phyloP scores from a whole-genome alignment of 2,797 vertebrate species.

The Centroberyx gerrardi region DNA sequence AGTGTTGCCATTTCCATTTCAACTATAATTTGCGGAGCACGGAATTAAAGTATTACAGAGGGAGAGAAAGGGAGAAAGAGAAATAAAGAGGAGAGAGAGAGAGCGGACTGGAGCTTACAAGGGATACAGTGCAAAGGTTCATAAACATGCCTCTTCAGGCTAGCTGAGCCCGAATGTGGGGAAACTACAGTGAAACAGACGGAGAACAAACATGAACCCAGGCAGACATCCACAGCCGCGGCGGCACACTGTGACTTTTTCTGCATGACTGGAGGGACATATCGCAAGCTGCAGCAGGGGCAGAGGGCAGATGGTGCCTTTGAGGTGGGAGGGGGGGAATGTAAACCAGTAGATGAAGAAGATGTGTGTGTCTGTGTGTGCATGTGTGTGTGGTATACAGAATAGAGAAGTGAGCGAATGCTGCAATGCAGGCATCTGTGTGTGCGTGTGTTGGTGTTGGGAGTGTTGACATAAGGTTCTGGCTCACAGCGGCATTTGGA shows the following conservation, averaged over 20 bases:
- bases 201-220: conserved; percentile 65
- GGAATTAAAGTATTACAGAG: conserved; percentile 59
- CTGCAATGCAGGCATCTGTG: neutral
- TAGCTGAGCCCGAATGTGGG: conserved; percentile 11
- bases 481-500: conserved; percentile 26
- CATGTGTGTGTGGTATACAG: conserved; percentile 19
- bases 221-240: conserved; percentile 62
- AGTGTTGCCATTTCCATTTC: conserved; percentile 70
- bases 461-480: conserved; percentile 10
- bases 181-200: conserved; percentile 66
- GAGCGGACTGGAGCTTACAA: conserved; percentile 5
- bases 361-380: conserved; percentile 12
- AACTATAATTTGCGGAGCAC: conserved; percentile 47
- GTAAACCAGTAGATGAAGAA: conserved; percentile 47
- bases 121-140: conserved; percentile 33
- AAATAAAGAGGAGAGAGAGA: conserved; percentile 9
- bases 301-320: conserved; percentile 78
- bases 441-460: conserved; percentile 17
- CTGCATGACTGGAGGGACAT: conserved; percentile 72
- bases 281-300: conserved; percentile 59
- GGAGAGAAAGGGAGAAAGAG: conserved; percentile 45
- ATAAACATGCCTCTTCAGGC: neutral
- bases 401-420: too few species aligned
- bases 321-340: conserved; percentile 66
- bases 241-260: conserved; percentile 69